phyloP scores from a whole-genome alignment of 1,140 invertebrate genomes.

The Zaprionus kolodkinae region DNA sequence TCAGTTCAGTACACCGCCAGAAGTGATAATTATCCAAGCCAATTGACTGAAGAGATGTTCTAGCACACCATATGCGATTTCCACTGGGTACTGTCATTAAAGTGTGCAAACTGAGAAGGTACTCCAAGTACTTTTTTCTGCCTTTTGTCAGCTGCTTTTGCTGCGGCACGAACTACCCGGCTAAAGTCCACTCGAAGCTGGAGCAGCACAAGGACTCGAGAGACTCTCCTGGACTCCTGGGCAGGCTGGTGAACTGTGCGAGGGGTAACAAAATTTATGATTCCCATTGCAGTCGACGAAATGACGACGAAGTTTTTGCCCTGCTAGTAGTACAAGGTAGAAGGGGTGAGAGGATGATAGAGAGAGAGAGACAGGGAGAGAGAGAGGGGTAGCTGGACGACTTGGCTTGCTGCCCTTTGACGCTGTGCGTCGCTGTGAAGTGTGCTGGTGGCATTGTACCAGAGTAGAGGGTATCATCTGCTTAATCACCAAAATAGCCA shows the following conservation, averaged over 20 bases:
- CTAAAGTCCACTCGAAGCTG: conserved; percentile 34
- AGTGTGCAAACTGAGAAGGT: conserved; percentile 16
- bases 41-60: background rate
- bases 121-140: conserved; percentile 10
- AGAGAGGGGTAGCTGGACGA: conserved; percentile 31
- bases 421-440: conserved; percentile 40
- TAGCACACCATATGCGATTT: conserved; percentile 4
- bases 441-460: conserved; percentile 24
- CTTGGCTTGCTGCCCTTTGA: conserved; percentile 61
- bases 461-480: conserved; percentile 68
- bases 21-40: background rate
- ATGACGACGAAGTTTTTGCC: conserved; percentile 78
- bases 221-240: background rate
- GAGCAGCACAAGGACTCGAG: conserved; percentile 16
- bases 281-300: conserved; percentile 66
- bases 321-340: conserved; percentile 6
- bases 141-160: conserved; percentile 34
- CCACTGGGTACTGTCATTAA: conserved; percentile 17
- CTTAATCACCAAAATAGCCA: conserved; percentile 83
- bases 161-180: conserved; percentile 37
- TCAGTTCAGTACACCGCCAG: background rate
- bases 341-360: conserved; percentile 8
- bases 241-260: background rate
- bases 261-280: conserved; percentile 80
- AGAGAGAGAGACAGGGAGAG: background rate